Evolutionary conservation across 2,888 invertebrate genomes (phyloP).

Genomic region (Dascillus cervinus): DNA sequence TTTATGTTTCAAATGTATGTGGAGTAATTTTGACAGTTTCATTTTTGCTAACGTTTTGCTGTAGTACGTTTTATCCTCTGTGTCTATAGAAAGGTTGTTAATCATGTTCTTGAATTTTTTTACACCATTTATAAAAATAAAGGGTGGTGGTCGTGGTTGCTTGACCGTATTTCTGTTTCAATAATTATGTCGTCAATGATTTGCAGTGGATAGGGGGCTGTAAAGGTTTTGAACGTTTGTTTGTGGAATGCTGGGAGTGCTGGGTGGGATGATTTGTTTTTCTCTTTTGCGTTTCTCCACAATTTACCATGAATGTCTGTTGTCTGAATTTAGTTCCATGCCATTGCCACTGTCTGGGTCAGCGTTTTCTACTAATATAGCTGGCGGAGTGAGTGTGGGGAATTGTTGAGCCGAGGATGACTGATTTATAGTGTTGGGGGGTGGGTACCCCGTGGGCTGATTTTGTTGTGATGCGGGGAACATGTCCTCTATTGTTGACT

Average conservation of each 20-base stretch:
- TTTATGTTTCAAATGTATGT: slow-evolving; percentile 3
- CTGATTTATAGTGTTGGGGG: slow-evolving; percentile 2
- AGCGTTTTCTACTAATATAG: slow-evolving; percentile 1
- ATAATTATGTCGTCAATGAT: too few relatives aligned
- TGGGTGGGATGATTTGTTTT: slow-evolving; percentile 1
- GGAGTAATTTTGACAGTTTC: slow-evolving; percentile 6
- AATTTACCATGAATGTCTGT: slow-evolving; percentile 1
- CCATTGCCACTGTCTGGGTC: background rate
- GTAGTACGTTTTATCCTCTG: slow-evolving; percentile 4
- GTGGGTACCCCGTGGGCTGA: slow-evolving; percentile 3
- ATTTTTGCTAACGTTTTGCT: slow-evolving; percentile 4
- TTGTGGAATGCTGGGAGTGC: background rate
- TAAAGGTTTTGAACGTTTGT: slow-evolving; percentile 1
- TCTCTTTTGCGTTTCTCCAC: slow-evolving; percentile 1
- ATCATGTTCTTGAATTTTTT: slow-evolving; percentile 1
- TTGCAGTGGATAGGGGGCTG: slow-evolving; percentile 1
- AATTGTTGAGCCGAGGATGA: slow-evolving; percentile 1
- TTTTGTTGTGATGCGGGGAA: slow-evolving; percentile 3
- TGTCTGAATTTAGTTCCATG: background rate
- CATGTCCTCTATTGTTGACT: slow-evolving; percentile 1
- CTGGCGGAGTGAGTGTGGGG: too few relatives aligned
- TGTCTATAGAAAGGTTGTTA: slow-evolving; percentile 1
- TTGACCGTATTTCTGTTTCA: too few relatives aligned
- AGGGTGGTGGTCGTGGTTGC: too few relatives aligned
- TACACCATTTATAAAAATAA: slow-evolving; percentile 7